Evolutionary conservation across 2,113 vertebrate genomes (phyloP).

Genomic region (Myotis davidii): DNA sequence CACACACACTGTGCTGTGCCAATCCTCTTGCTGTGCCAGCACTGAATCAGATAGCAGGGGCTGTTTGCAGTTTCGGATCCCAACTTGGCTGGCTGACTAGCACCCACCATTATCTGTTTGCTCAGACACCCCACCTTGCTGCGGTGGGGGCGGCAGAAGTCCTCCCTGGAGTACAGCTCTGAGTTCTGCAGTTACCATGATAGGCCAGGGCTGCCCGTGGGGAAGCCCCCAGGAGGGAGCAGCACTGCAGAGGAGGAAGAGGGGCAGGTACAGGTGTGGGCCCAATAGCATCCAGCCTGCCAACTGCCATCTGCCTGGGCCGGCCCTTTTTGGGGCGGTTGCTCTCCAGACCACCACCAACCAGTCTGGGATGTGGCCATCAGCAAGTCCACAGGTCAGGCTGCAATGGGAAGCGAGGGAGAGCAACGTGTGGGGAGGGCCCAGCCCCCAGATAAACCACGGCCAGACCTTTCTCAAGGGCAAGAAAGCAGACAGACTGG

Average conservation of each 20-base stretch:
- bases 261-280: not conserved
- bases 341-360: not conserved
- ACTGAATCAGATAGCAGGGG: constrained; percentile 30
- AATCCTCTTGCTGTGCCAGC: not conserved
- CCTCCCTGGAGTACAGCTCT: not conserved
- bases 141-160: not conserved
- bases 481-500: not conserved
- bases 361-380: not conserved
- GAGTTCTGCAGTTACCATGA: not conserved
- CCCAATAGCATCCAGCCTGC: not conserved
- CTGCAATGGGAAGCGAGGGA: not conserved
- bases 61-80: constrained; percentile 28
- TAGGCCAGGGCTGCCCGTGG: not conserved
- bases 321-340: not conserved
- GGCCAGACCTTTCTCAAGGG: not conserved
- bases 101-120: not conserved
- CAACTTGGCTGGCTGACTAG: not conserved
- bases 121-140: not conserved
- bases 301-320: not conserved
- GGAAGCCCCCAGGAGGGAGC: not conserved
- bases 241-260: not conserved
- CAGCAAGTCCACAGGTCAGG: not conserved
- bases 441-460: not conserved
- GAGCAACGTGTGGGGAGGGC: not conserved
- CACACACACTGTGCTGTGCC: not conserved